Percentiles rank a stretch among this genome's conserved stretches.
phyloP scores from a whole-genome alignment of 2,888 invertebrate genomes.

The Parnassius orleans region DNA sequence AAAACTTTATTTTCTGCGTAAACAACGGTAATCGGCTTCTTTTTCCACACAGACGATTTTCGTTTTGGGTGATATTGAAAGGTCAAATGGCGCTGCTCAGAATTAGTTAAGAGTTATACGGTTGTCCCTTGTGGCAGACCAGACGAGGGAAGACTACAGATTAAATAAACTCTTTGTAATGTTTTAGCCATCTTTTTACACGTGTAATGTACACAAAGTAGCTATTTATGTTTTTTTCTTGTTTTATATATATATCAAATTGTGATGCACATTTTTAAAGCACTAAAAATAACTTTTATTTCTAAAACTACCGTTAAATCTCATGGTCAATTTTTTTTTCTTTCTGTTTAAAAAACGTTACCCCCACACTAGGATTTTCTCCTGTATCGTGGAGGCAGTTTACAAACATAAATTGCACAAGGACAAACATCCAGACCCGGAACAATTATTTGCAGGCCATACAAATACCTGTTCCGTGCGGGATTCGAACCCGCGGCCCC shows the following conservation, averaged over 20 bases:
- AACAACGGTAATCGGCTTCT: slow-evolving; percentile 50
- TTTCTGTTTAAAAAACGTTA: too few species aligned
- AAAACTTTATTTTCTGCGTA: slow-evolving; percentile 76
- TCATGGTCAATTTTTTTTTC: too few species aligned
- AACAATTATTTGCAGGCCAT: too few species aligned
- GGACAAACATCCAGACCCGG: too few species aligned
- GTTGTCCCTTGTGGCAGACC: slow-evolving; percentile 28
- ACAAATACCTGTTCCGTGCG: too few species aligned
- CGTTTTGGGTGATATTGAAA: slow-evolving; percentile 58
- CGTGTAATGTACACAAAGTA: slow-evolving; percentile 42
- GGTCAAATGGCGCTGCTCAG: slow-evolving; percentile 58
- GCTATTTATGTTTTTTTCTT: slow-evolving; percentile 44
- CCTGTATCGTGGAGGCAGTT: too few species aligned
- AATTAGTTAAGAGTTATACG: slow-evolving; percentile 55
- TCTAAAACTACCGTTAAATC: too few species aligned
- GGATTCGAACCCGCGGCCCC: too few species aligned
- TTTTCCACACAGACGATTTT: slow-evolving; percentile 54
- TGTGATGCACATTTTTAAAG: neutral
- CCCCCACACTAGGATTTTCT: too few species aligned
- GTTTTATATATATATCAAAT: slow-evolving; percentile 2
- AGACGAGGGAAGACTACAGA: slow-evolving; percentile 42
- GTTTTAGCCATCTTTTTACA: too few species aligned
- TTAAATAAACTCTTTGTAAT: slow-evolving; percentile 47
- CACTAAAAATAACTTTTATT: too few species aligned
- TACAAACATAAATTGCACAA: too few species aligned